These are phyloP conservation scores for Didymodactylos carnosus DNA, from an alignment of 2,888 invertebrate genomes.

Conservation along the genomic window DNA sequence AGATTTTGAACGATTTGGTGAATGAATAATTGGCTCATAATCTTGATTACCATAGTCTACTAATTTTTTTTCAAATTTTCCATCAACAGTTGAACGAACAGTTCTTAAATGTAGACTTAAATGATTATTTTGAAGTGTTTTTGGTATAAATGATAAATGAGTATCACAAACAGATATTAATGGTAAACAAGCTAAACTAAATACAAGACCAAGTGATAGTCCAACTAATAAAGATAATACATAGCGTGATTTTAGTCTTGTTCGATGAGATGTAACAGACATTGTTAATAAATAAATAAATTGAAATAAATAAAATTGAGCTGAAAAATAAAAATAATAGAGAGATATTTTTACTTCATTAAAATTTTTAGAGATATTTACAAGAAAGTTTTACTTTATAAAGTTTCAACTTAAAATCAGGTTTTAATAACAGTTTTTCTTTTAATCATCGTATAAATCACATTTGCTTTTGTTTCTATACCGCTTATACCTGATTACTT, in stretches of 20 bases:
- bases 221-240: conserved; percentile 10
- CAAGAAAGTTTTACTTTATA: no score
- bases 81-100: neutral
- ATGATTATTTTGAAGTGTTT: neutral
- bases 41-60: neutral
- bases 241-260: conserved; percentile 1
- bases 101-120: neutral
- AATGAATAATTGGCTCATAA: conserved; percentile 8
- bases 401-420: no score
- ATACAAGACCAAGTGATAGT: conserved; percentile 5
- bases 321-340: no score
- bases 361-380: no score
- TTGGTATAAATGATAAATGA: neutral
- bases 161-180: conserved; percentile 7
- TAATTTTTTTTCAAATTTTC: neutral
- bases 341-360: no score
- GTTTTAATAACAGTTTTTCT: no score
- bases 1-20: neutral
- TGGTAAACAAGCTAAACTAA: conserved; percentile 10
- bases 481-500: no score
- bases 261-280: neutral
- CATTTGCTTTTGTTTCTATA: no score
- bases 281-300: no score
- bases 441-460: no score
- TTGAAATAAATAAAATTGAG: no score